Evolutionary conservation across 2,113 vertebrate genomes (phyloP), one percentile per base, ranked within the genome.

Genomic region (Platichthys stellatus): DNA sequence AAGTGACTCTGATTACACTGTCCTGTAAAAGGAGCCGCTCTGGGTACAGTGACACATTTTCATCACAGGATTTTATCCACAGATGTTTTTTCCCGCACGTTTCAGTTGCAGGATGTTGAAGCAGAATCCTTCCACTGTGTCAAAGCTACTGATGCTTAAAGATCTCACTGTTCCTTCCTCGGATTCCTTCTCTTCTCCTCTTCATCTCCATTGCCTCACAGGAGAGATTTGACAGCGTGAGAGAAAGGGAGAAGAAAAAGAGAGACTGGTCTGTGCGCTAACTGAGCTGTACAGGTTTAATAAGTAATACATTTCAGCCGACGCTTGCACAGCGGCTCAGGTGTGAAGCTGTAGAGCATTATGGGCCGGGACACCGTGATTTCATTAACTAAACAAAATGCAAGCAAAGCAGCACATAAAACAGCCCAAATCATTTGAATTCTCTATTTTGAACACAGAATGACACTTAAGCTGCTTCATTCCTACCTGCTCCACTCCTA

Each of bases 1-100:
- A 61, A 83, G 23, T 51, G 65, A 82, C 70, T 90, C 73, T 68
- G 38, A 80, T 85, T 82, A 63, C 69, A 74, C 72, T 63, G n/a
- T 62, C 43, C 65, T 61, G 28, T 28, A 28, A 5, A 5, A 28
- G 28, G 4, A 28, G 28, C 28, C 28, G 4, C 28, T 28, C 28
- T 28, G 28, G 7, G 12, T 54, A n/a, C 20, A 3, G 2, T 3
- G 57, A n/a, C 31, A 35, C 56, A 63, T 38, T 17, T 14, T 11
- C 20, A 4, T n/a, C 56, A 26, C 56, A 58, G 21, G 23, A 47
- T 72, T 10, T 1, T 17, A 1, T 77, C 71, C 58, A 15, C 45
- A 53, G 58, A 31, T 53, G 40, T 72, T 59, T 78, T 38, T 23
- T 23, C 69, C 56, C 40, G 61, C 63, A 60, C 53, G 5, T n/a